Base-by-base conservation (phyloP, 2,888 invertebrate genomes). In the Rhogogaster chlorosoma region DNA sequence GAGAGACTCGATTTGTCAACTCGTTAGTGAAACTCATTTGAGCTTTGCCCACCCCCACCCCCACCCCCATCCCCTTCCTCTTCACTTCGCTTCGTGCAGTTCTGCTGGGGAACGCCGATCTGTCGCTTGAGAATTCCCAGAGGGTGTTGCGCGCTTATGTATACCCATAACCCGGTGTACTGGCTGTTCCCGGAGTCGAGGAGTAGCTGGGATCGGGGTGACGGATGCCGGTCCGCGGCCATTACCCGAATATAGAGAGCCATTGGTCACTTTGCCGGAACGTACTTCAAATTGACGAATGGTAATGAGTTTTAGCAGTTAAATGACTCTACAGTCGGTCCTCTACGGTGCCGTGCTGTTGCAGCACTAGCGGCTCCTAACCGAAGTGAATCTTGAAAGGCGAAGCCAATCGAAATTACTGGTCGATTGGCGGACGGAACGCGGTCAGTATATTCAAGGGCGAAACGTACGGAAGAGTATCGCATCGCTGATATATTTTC, bases 281-380 rank as follows among this genome's bases (percentile, higher is more conserved):
- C 90, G 91, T 93, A 93, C 90, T 90, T 93, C 93, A 93, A 93
- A 93, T 93, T 93, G 93, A 93, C 92, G 92, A 93, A 93, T 93
- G 93, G 92, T 93, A 93, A 93, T 93, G 93, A 93, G 93, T 93
- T 93, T 91, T 90, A 88, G 91, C 92, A 91, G 93, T 93, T 93
- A 93, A 93, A 92, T 91, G 91, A 92, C 92, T 90, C 90, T 89
- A 88, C 89, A 89, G 86, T 87, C 78, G 84, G 78, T 84, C 84
- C 49, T 73, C 84, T 80, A 87, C 89, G 88, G 86, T 88, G 86
- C 53, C 29, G 22, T 32, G 42, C 22, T 73, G 80, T 36, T 80
- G 64, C 64, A 36, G 77, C 53, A 53, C 9, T 26, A 80, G 12
- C 80, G n/a, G 15, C 61, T 22, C 12, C 42, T 12, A 38, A 70